Evolutionary conservation across 2,113 vertebrate genomes (phyloP).

Genomic region (Fukomys damarensis): DNA sequence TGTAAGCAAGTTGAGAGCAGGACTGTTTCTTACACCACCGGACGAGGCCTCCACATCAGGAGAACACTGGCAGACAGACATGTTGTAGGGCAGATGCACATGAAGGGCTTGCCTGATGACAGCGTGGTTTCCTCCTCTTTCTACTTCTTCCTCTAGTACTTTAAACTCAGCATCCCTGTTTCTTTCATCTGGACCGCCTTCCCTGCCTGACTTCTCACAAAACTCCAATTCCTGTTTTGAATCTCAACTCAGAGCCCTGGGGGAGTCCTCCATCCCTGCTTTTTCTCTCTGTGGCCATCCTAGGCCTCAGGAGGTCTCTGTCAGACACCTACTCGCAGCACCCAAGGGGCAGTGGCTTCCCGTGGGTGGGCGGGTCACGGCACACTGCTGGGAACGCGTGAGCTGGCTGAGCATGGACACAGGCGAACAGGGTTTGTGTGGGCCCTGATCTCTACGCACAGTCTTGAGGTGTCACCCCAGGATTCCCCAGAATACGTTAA

Average conservation of each 20-base stretch:
- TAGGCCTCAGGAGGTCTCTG: neutral
- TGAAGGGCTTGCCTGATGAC: neutral
- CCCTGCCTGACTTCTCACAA: neutral
- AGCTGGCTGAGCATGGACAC: fast-evolving
- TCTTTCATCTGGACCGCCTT: neutral
- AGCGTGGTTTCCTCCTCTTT: neutral
- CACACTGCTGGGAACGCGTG: neutral
- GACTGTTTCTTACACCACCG: neutral
- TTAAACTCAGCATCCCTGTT: neutral
- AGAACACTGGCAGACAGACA: neutral
- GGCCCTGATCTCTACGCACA: neutral
- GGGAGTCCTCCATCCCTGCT: neutral
- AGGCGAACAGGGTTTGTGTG: neutral
- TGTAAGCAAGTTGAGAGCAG: neutral
- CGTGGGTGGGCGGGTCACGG: neutral
- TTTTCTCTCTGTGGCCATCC: neutral
- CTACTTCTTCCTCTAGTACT: neutral
- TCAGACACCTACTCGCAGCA: fast-evolving
- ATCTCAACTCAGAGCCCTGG: neutral
- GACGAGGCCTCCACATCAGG: neutral
- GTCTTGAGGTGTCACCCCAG: neutral
- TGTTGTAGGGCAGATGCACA: neutral
- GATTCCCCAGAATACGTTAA: neutral
- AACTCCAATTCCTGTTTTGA: neutral
- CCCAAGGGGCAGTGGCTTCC: too few relatives aligned